phyloP scores from a whole-genome alignment of 2,888 invertebrate species.

The Allacma fusca region DNA sequence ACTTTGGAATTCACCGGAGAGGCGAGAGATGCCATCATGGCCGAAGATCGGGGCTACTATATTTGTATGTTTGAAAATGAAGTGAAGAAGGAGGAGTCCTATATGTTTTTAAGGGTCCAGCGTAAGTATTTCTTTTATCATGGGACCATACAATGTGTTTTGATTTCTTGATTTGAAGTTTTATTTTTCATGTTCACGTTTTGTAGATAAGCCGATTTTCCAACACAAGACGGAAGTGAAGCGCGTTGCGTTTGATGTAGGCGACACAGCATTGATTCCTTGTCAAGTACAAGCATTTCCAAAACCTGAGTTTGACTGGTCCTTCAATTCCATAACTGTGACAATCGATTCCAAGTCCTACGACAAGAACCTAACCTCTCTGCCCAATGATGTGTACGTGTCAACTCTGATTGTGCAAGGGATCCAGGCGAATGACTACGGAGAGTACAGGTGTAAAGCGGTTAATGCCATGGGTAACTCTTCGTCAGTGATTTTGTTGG shows the following conservation, averaged over 20 bases:
- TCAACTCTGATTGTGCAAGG: conserved; percentile 78
- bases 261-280: conserved; percentile 84
- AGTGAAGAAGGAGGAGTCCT: conserved; percentile 85
- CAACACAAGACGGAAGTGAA: conserved; percentile 74
- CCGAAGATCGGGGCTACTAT: conserved; percentile 86
- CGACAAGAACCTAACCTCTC: conserved; percentile 80
- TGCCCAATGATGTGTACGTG: conserved; percentile 85
- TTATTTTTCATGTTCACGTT: too few species aligned
- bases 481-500: conserved; percentile 72
- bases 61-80: conserved; percentile 89
- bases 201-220: conserved; percentile 83
- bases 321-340: conserved; percentile 69
- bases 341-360: conserved; percentile 72
- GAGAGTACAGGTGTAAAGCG: conserved; percentile 89
- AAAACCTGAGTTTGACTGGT: conserved; percentile 92
- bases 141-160: too few species aligned
- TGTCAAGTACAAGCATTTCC: conserved; percentile 92
- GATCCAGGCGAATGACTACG: conserved; percentile 84
- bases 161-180: too few species aligned
- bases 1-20: conserved; percentile 82
- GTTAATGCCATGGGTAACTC: conserved; percentile 79
- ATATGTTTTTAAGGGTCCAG: conserved; percentile 90
- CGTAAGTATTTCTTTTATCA: conserved; percentile 69
- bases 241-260: conserved; percentile 81
- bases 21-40: conserved; percentile 68